Base-by-base conservation (phyloP, 2,797 vertebrate genomes). In the Karalla daura region DNA sequence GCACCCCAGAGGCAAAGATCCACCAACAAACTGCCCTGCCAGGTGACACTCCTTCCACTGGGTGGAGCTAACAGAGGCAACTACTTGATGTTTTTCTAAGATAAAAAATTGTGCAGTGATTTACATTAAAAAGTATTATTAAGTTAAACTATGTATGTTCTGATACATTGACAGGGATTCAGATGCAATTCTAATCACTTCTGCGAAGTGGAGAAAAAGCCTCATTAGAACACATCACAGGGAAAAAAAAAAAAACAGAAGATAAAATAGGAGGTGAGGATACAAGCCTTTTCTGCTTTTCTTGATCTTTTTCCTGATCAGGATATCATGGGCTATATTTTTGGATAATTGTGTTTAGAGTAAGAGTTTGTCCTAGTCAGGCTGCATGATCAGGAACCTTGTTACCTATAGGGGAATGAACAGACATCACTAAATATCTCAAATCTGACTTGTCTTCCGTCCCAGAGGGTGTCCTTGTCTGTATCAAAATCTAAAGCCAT, bases 371-470 rank as follows among this genome's bases (percentile, higher is more conserved):
- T 83, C 65, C 76, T 72, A 50, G 66, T 88, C 80, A 45, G 76
- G 74, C 82, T 86, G 76, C 59, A 66, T 65, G 72, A 81, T 80
- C 80, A 78, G 81, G 66, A 88, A 76, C 54, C 75, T 53, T 61
- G 61, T 78, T 66, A 53, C 61, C 72, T 61, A 39, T 27, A 37
- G 64, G 69, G 80, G 77, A 84, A 80, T 70, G 69, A 89, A 80
- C 71, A 87, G 76, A 88, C 82, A 69, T 89, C 83, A 81, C 72
- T 52, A 75, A 88, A 89, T 78, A 80, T 86, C 77, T 83, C 72
- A 82, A 89, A 88, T 86, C 79, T 75, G 86, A 91, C 81, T 91
- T 81, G 92, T 95, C 93, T 95, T 95, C 92, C 91, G 93, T 94
- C 93, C 93, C 92, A 82, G 88, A 88, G 89, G 86, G 86, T 91